These are phyloP conservation scores for Galerucella calmariensis DNA, from an alignment of 2,888 invertebrate species.

Conservation along the genomic window DNA sequence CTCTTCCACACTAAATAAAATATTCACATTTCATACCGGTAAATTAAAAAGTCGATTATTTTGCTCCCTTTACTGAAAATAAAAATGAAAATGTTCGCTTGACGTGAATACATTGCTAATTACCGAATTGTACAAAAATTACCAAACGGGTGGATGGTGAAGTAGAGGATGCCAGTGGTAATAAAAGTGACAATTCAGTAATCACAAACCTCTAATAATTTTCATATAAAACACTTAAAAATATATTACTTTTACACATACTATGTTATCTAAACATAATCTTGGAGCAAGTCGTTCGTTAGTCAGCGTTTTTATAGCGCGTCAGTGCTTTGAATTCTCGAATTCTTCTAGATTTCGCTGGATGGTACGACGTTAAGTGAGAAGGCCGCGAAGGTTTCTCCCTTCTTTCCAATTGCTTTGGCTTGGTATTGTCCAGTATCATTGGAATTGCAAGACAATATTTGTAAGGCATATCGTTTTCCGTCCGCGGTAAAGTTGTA, in stretches of 20 bases:
- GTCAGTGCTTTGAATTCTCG: conserved; percentile 51
- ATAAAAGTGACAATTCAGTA: conserved; percentile 26
- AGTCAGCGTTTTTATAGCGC: conserved; percentile 49
- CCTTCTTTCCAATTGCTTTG: conserved; percentile 86
- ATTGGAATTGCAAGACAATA: conserved; percentile 77
- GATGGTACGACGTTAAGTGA: conserved; percentile 81
- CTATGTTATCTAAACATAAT: conserved; percentile 58
- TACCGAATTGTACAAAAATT: conserved; percentile 25
- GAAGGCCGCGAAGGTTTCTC: conserved; percentile 86
- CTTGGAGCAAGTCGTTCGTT: conserved; percentile 64
- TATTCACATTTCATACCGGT: conserved; percentile 59
- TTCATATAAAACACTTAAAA: conserved; percentile 58
- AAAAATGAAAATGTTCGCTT: conserved; percentile 45
- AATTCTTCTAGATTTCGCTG: conserved; percentile 63
- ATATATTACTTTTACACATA: conserved; percentile 53
- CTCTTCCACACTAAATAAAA: conserved; percentile 64
- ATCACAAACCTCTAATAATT: conserved; percentile 16
- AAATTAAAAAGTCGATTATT: conserved; percentile 55
- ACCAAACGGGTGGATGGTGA: conserved; percentile 49
- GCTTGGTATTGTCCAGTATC: conserved; percentile 92
- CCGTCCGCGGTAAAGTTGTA: conserved; percentile 87
- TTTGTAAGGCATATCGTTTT: conserved; percentile 81
- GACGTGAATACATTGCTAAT: conserved; percentile 35
- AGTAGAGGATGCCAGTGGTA: conserved; percentile 56
- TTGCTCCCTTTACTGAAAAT: conserved; percentile 55